These are phyloP conservation scores for Volucella zonaria DNA, from an alignment of 2,888 invertebrate species.

Conservation along the genomic window DNA sequence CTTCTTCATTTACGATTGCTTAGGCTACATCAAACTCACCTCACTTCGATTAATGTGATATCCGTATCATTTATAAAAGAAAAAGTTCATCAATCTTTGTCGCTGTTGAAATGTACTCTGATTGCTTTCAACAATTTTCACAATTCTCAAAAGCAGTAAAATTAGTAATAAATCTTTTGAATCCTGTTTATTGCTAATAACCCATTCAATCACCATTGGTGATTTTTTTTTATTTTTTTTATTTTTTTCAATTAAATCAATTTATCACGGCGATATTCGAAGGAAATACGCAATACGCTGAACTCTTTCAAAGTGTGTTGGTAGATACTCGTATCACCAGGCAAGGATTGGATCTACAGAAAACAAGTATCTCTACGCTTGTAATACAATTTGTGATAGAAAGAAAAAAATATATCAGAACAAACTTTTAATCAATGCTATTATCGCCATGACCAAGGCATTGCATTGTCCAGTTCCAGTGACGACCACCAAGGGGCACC, in stretches of 20 bases:
- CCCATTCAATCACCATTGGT: constrained; percentile 46
- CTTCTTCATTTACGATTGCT: no score
- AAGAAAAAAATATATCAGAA: constrained; percentile 19
- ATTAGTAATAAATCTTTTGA: constrained; percentile 39
- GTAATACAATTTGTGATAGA: constrained; percentile 44
- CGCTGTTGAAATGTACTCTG: background rate
- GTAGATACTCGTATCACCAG: no score
- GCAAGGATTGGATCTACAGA: background rate
- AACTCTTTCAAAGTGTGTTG: no score
- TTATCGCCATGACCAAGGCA: constrained; percentile 48
- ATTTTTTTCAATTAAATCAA: constrained; percentile 50
- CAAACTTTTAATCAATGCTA: constrained; percentile 50
- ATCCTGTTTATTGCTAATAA: constrained; percentile 49
- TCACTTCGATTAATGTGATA: no score
- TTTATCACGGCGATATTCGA: constrained; percentile 60
- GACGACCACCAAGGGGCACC: constrained; percentile 38
- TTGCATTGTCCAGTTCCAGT: constrained; percentile 39
- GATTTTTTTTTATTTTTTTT: background rate
- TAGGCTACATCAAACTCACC: no score
- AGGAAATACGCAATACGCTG: constrained; percentile 17
- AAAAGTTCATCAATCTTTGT: no score
- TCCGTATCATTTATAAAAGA: no score
- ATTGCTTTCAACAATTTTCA: constrained; percentile 1
- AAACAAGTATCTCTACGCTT: constrained; percentile 11
- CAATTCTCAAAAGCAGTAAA: constrained; percentile 34